phyloP scores from a whole-genome alignment of 2,797 vertebrate genomes.

The Dromococcyx pavoninus region DNA sequence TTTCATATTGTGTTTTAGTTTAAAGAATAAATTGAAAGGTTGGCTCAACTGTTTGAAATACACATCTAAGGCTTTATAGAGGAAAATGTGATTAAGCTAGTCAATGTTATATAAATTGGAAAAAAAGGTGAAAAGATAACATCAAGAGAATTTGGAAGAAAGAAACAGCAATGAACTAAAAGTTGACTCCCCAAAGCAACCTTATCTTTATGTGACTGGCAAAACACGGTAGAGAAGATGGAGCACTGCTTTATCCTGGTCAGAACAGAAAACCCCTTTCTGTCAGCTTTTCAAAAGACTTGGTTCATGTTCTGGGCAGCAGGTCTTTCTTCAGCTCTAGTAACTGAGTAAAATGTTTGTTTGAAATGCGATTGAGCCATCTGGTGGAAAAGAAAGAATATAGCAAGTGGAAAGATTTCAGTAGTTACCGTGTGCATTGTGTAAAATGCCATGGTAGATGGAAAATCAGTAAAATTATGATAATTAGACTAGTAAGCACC shows the following conservation, averaged over 20 bases:
- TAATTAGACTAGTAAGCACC: not conserved
- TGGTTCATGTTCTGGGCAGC: not conserved
- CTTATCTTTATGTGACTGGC: not conserved
- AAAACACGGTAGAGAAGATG: not conserved
- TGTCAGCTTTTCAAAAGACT: not conserved
- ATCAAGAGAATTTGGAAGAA: not conserved
- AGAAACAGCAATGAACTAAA: not conserved
- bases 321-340: not conserved
- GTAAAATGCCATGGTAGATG: not conserved
- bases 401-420: not conserved
- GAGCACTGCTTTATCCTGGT: not conserved
- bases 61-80: not conserved
- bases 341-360: not conserved
- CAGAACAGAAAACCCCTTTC: not conserved
- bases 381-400: slow-evolving; percentile 46
- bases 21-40: not conserved
- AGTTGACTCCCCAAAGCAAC: not conserved
- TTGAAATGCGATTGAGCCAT: slow-evolving; percentile 58
- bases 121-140: not conserved
- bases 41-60: not conserved
- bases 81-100: not conserved
- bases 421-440: not conserved
- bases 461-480: not conserved
- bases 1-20: not conserved
- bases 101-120: not conserved